Evolutionary conservation across 2,113 vertebrate species (phyloP).

Genomic region (Oenanthe oenanthe): DNA sequence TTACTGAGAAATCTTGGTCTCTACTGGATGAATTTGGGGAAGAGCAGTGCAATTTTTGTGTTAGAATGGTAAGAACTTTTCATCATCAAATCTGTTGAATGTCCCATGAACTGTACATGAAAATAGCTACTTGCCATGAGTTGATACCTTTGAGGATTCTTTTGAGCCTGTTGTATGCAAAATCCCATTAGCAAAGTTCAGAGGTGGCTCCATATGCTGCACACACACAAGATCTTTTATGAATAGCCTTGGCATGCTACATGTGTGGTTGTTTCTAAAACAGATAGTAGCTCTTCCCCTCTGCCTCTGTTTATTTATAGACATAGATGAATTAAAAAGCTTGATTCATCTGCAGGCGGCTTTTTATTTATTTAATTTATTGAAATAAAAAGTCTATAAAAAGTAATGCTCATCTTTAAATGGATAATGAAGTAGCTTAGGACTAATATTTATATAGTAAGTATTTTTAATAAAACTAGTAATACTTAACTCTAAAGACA

Average conservation of each 20-base stretch:
- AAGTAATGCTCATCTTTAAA: neutral
- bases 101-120: neutral
- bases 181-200: neutral
- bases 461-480: neutral
- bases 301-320: constrained; percentile 22
- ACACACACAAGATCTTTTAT: neutral
- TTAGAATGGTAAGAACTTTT: neutral
- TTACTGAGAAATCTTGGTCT: neutral
- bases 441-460: neutral
- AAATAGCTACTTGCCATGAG: neutral
- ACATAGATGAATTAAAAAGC: constrained; percentile 1
- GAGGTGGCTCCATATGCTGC: neutral
- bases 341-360: neutral
- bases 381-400: neutral
- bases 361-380: neutral
- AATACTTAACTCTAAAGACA: neutral
- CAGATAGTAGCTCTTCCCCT: constrained; percentile 21
- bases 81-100: neutral
- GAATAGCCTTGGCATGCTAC: neutral
- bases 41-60: neutral
- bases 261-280: constrained; percentile 19
- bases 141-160: neutral
- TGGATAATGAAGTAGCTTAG: neutral
- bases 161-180: neutral
- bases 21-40: neutral